Evolutionary conservation across 2,888 invertebrate genomes (phyloP).

Genomic region (Scaptomyza polygonia): DNA sequence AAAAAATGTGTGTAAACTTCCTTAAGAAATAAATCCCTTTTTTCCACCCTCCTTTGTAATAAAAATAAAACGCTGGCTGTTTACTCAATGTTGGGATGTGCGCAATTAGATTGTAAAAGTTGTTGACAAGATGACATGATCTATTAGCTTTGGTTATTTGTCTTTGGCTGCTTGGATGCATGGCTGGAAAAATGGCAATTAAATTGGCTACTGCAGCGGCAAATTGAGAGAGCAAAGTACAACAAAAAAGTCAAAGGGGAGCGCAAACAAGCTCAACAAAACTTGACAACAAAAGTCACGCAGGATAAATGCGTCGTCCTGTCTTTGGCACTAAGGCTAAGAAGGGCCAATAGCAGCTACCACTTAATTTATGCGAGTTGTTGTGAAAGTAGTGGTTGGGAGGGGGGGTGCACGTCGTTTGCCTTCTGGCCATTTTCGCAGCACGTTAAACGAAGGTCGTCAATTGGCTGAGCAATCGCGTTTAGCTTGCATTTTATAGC

Average conservation of each 20-base stretch:
- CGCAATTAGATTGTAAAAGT: conserved; percentile 73
- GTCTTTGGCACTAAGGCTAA: conserved; percentile 20
- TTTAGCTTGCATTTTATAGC: conserved; percentile 53
- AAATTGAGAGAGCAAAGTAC: conserved; percentile 48
- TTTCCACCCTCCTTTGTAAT: neutral
- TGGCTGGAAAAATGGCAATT: conserved; percentile 72
- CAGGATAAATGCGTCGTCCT: conserved; percentile 53
- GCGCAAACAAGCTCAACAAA: conserved; percentile 12
- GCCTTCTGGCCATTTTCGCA: conserved; percentile 61
- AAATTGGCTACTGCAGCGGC: conserved; percentile 59
- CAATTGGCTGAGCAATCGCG: conserved; percentile 41
- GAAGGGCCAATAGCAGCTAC: conserved; percentile 54
- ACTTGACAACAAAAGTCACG: conserved; percentile 66
- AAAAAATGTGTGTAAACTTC: neutral
- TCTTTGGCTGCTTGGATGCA: conserved; percentile 53
- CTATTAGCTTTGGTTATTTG: conserved; percentile 76
- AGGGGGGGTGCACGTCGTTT: neutral
- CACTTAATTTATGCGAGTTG: conserved; percentile 68
- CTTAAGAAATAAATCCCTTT: neutral
- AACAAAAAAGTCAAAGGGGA: conserved; percentile 41
- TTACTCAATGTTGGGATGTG: conserved; percentile 52
- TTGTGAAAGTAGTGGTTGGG: conserved; percentile 1
- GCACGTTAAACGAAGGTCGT: conserved; percentile 68
- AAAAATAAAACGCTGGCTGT: conserved; percentile 41
- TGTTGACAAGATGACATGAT: conserved; percentile 79